Conservation (phyloP, 2,797 vertebrate genomes). For the Diplodus puntazzo region DNA sequence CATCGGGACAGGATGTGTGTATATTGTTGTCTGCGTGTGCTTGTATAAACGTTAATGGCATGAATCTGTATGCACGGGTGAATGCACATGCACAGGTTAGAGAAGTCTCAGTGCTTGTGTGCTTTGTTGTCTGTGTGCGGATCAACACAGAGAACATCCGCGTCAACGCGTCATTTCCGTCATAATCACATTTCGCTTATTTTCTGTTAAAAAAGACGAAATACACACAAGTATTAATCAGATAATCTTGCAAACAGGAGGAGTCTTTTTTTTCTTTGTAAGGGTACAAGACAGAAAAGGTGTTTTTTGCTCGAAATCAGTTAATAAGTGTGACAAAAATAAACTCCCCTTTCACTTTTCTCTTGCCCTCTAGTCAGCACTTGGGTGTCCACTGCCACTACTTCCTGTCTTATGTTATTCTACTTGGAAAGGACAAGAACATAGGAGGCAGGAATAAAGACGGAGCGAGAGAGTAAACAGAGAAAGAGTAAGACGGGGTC, state of each 20-base stretch:
- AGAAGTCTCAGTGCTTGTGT: conserved; percentile 23
- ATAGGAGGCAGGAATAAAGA: not conserved
- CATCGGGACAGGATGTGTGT: not conserved
- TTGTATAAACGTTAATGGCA: conserved; percentile 24
- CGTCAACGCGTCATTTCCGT: not conserved
- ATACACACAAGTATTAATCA: not conserved
- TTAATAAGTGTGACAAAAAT: no score
- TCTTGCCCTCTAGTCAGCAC: not conserved
- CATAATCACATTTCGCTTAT: not conserved
- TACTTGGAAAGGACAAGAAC: not conserved
- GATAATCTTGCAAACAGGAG: not conserved
- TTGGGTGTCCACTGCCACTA: not conserved
- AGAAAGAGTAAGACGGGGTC: not conserved
- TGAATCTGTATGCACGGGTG: conserved; percentile 21
- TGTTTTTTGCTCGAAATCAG: not conserved
- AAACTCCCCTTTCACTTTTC: not conserved
- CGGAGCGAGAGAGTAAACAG: not conserved
- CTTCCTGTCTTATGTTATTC: not conserved
- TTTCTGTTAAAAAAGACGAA: not conserved
- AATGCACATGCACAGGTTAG: conserved; percentile 29
- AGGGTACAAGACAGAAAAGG: not conserved
- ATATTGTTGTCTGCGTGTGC: not conserved
- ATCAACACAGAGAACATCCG: conserved; percentile 33
- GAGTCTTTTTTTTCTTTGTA: no score
- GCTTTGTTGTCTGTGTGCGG: conserved; percentile 3